A percentile compares a stretch with the other conserved stretches of the same genome.
Conservation (phyloP, 2,888 invertebrate genomes). For the Xanthia togata region DNA sequence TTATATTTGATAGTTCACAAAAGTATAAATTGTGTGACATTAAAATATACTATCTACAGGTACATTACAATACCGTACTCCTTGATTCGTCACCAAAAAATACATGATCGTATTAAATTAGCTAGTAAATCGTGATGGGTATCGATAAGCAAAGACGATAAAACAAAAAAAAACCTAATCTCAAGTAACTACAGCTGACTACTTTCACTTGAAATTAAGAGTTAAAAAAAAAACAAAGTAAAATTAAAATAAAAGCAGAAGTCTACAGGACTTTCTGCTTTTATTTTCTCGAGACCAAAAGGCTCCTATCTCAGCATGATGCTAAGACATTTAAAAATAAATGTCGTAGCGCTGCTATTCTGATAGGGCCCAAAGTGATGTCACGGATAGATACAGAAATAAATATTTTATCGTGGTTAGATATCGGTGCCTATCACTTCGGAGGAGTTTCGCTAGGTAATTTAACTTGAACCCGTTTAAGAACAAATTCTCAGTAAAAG, state of each 20-base stretch:
- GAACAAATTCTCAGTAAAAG: slow-evolving; percentile 1
- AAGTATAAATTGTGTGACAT: slow-evolving; percentile 51
- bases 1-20: slow-evolving; percentile 37
- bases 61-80: slow-evolving; percentile 48
- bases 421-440: not conserved
- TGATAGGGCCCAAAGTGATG: too few species aligned
- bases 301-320: too few species aligned
- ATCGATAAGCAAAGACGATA: not conserved
- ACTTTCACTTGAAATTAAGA: not conserved
- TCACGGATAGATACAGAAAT: too few species aligned
- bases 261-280: too few species aligned
- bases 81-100: not conserved
- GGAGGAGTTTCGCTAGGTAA: not conserved
- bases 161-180: not conserved
- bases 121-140: not conserved
- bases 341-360: too few species aligned
- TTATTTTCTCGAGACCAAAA: too few species aligned
- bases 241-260: too few species aligned
- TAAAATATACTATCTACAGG: slow-evolving; percentile 32
- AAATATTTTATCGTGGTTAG: too few species aligned
- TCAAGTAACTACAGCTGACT: not conserved
- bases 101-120: not conserved
- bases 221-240: too few species aligned
- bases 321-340: too few species aligned
- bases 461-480: not conserved